Conservation (phyloP, 1,140 invertebrate species). For the Contarinia nasturtii region DNA sequence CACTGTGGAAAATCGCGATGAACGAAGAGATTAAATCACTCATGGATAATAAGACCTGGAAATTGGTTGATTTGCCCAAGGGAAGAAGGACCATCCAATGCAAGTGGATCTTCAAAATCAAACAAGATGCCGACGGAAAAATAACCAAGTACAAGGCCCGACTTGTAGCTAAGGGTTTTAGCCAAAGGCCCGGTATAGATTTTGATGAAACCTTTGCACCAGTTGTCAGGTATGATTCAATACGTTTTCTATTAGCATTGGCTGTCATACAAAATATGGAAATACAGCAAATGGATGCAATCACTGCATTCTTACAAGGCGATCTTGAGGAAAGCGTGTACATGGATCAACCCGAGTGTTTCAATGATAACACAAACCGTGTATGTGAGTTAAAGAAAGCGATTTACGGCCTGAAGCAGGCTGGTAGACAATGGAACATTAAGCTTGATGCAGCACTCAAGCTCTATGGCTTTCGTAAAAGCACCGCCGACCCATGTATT, state of each 20-base stretch:
- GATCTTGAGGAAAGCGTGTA: conserved; percentile 4
- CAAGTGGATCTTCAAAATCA: conserved; percentile 11
- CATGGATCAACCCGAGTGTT: conserved; percentile 13
- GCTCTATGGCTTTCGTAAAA: conserved; percentile 3
- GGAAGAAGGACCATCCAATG: conserved; percentile 6
- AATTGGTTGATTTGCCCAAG: conserved; percentile 7
- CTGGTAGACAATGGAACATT: conserved; percentile 11
- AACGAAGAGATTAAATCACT: conserved; percentile 6
- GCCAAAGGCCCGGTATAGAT: conserved; percentile 8
- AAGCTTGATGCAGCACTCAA: conserved; percentile 7
- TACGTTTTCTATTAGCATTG: conserved; percentile 10
- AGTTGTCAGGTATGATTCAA: conserved; percentile 5
- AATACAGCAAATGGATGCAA: conserved; percentile 12
- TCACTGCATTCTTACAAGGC: conserved; percentile 14
- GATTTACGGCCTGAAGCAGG: conserved; percentile 2
- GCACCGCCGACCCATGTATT: conserved; percentile 11
- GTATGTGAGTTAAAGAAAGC: conserved; percentile 2
- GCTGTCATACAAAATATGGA: conserved; percentile 9
- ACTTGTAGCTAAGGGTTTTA: conserved; percentile 11
- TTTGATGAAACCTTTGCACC: conserved; percentile 10
- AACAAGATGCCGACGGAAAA: not conserved
- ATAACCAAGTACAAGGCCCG: conserved; percentile 5
- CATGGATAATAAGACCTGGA: conserved; percentile 8
- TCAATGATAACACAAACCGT: not conserved
- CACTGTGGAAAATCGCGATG: conserved; percentile 9